Evolutionary conservation across 2,888 invertebrate genomes (phyloP), one percentile per base, ranked within the genome.

Genomic region (Platynereis dumerilii): DNA sequence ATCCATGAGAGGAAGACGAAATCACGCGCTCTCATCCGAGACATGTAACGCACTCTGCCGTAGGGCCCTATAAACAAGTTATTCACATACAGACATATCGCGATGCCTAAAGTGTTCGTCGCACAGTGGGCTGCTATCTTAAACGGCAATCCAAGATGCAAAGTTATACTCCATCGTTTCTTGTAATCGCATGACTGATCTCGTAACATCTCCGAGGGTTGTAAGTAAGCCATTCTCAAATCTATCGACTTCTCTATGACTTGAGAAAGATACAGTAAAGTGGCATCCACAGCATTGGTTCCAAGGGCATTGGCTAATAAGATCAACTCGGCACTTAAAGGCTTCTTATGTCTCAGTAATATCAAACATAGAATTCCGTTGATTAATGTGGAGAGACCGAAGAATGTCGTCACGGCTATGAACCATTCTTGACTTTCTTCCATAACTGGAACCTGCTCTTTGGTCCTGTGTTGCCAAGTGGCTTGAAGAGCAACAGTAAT

Each of bases 111-210:
- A 17, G 39, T 26, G 24, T 61, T 61, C 22, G 55, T 52, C 1
- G 52, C 39, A 3, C 52, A 26, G 27, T 61, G 61, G 7, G 61
- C 52, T 17, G 61, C 61, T 22, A 61, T 20, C 54, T 61, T 61
- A 17, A 61, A 29, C 15, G 61, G 61, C 22, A 61, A 26, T 28
- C 61, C 61, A 12, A 61, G 45, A 27, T 61, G 54, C 15, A 61
- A 39, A n/a, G 61, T 54, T n/a, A 61, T 61, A 2, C 39, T 24
- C 61, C 61, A 61, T 29, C 61, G 53, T 48, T 61, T 52, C 7
- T 39, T 26, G 39, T 29, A 61, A 17, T 52, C 61, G 5, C 61
- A 39, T 12, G 22, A 39, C n/a, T 54, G 20, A 29, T 54, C 34
- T 20, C 26, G 53, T 22, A 61, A 52, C 28, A 61, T 34, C n/a